Evolutionary conservation across 2,797 vertebrate species (phyloP), one percentile per base, ranked within the genome.

Genomic region (Nothura maculosa): DNA sequence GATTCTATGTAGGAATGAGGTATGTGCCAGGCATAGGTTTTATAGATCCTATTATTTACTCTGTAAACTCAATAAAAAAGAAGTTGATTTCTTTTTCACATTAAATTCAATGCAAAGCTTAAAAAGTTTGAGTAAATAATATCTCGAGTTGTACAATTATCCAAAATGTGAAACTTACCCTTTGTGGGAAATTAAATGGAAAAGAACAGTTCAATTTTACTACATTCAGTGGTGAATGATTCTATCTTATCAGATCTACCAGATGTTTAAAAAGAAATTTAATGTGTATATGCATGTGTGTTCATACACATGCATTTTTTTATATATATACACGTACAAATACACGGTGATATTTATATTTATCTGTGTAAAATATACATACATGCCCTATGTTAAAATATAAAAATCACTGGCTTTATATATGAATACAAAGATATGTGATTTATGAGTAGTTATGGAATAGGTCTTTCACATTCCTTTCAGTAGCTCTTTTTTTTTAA

Each of bases 391-490:
- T 19, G 57, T 8, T 67, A 43, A 87, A 87, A 67, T 34, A 63
- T 1, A 52, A 74, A 87, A 25, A 0, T 1, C 2, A 10, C 1
- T 15, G 3, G 4, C 12, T 72, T 81, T 47, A 25, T 70, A 5
- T 52, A 70, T 45, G 32, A 11, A 58, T 36, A 62, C 0, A 0
- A 57, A 38, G 10, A 45, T 7, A 34, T 28, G 10, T 76, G 10
- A 73, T 66, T 86, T 22, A 42, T 32, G 10, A 72, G 9, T 8
- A 69, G 2, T 13, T 42, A n/a, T 7, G 0, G 6, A 38, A 18
- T 75, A 57, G 20, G 84, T 80, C 30, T 66, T 84, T 66, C 28
- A 72, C 52, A 81, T 15, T 14, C 8, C 62, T 9, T 72, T 77
- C 9, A 38, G 38, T 38, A 60, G 14, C n/a, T n/a, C n/a, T n/a